phyloP scores from a whole-genome alignment of 1,140 invertebrate species.

The Camponotus pennsylvanicus region DNA sequence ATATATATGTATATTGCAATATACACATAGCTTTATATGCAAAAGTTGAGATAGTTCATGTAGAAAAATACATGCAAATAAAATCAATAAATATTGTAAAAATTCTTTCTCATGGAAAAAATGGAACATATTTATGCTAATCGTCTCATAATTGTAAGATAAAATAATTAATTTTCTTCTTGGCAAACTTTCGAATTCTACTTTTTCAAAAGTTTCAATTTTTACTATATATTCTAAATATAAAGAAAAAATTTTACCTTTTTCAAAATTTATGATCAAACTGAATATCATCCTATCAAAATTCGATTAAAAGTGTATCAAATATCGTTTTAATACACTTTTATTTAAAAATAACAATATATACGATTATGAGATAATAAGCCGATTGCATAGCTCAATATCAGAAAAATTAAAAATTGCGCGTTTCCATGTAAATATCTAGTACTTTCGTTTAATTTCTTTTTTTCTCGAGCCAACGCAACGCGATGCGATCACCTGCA shows the following conservation, averaged over 20 bases:
- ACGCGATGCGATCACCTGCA: constrained; percentile 41
- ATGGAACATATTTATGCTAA: neutral
- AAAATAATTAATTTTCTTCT: neutral
- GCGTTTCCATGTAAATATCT: neutral
- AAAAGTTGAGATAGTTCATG: neutral
- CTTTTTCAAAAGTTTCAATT: neutral
- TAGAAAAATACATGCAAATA: neutral
- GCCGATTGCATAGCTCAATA: neutral
- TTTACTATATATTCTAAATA: neutral
- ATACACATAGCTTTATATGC: neutral
- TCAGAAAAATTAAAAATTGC: neutral
- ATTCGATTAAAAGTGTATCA: neutral
- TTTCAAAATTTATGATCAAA: neutral
- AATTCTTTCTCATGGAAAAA: neutral
- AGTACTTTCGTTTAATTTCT: neutral
- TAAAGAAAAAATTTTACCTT: neutral
- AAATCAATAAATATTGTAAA: neutral
- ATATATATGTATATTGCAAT: neutral
- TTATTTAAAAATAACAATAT: constrained; percentile 2
- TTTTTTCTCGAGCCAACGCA: constrained; percentile 10
- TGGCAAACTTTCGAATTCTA: too few relatives aligned
- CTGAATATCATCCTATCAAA: neutral
- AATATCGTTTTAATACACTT: constrained; percentile 6
- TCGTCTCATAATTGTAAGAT: neutral
- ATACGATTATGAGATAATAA: neutral